Base-by-base conservation (phyloP, 2,888 invertebrate species). In the Cybosia mesomella region DNA sequence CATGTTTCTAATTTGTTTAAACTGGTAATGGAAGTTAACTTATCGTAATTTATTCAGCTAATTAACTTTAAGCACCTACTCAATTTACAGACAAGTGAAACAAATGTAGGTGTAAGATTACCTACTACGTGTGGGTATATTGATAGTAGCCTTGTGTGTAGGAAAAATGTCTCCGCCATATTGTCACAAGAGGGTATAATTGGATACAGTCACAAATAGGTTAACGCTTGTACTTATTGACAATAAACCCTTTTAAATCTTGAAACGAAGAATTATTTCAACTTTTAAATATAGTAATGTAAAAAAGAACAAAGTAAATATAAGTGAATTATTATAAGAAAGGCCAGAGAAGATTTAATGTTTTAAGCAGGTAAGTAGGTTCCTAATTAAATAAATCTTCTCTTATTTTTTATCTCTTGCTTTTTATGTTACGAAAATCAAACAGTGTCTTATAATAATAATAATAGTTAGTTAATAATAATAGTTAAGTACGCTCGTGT, bases 31-130 rank as follows among this genome's bases (percentile, higher is more conserved):
- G 9, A 32, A 21, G 22, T 34, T 32, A 49, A n/a, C 13, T 53
- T 54, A 54, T 34, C 18, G 22, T 62, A 34, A 62, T 62, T 62
- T 34, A 54, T 62, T 54, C 34, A 10, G 8, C 21, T 34, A 61
- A 53, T 62, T n/a, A 54, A 53, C 22, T 1, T 34, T 32, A 15
- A 32, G 28, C 24, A 57, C 18, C 18, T 21, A 34, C 21, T 62
- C 18, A 18, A 62, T 34, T 34, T n/a, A 62, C 34, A 21, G 39
- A 39, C 18, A 62, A 3, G n/a, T 34, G 58, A 32, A 22, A 28
- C 34, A 53, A 54, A 54, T 62, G 32, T 54, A 62, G n/a, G n/a
- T 43, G 43, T 2, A 49, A n/a, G 49, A n/a, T 49, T 18, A n/a
- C 1, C 9, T n/a, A 49, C 9, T 49, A n/a, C 49, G n/a, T 49